Evolutionary conservation across 1,140 invertebrate genomes (phyloP), one percentile per base, ranked within the genome.

Genomic region (Fopius arisanus): DNA sequence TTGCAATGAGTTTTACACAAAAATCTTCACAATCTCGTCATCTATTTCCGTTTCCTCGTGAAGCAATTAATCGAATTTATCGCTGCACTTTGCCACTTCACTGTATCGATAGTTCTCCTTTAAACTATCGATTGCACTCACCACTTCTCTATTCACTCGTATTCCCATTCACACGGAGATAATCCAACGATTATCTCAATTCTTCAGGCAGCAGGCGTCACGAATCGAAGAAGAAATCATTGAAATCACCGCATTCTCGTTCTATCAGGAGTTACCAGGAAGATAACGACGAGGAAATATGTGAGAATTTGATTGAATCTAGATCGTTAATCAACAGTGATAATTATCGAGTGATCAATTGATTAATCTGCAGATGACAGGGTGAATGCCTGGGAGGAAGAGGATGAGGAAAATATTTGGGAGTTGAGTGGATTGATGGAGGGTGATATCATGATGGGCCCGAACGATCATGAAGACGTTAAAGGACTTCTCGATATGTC

Each of bases 401-500:
- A 80, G 33, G 79, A 87, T 29, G 74, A 72, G 19, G 75, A 80
- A 16, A 83, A 86, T 41, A 28, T 89, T 26, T 91, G 90, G 90
- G 90, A 91, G 77, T 79, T 90, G 31, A 90, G 89, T 78, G 90
- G 90, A 5, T 83, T 89, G 16, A 86, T 87, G 65, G 89, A 91
- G 80, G 90, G 90, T 37, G 90, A 91, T 74, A 91, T 91, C 48
- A 90, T 91, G 89, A 63, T 88, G 3, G 77, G 88, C 71, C 65
- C 69, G 0, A 82, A 86, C 26, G 76, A 81, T 21, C 43, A 83
- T 2, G 28, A 70, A 1, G 28, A 43, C 21, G 84, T 90, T 70
- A 92, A 93, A 72, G 92, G 91, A 1, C 78, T 93, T 14, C 82
- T 90, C 21, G 90, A 93, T 77, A 88, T 87, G 12, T 88, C 88